These are phyloP conservation scores for Tridacna crocea DNA, from an alignment of 2,888 invertebrate genomes.

Conservation along the genomic window DNA sequence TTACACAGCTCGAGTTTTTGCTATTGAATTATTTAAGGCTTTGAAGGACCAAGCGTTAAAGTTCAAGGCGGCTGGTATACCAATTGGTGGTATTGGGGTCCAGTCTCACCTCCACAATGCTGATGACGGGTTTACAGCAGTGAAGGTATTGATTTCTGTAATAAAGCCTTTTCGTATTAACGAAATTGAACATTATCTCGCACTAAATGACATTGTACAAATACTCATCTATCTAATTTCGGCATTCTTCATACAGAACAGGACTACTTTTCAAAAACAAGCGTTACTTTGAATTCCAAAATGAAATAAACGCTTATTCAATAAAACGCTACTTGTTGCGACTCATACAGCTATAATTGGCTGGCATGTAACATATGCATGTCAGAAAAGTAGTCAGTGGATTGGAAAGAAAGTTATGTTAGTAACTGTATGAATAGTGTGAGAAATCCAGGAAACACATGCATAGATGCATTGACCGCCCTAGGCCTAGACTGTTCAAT, in stretches of 20 bases:
- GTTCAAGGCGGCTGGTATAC: constrained; percentile 55
- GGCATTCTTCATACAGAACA: background rate
- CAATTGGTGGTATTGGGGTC: constrained; percentile 63
- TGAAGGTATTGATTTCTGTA: background rate
- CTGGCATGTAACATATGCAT: too few relatives aligned
- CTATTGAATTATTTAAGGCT: constrained; percentile 33
- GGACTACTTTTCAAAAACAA: background rate
- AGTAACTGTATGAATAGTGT: too few relatives aligned
- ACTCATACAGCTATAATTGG: too few relatives aligned
- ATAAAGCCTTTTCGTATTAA: background rate
- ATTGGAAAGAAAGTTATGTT: too few relatives aligned
- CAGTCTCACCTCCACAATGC: constrained; percentile 58
- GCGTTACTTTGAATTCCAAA: too few relatives aligned
- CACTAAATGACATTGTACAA: background rate
- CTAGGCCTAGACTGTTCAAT: too few relatives aligned
- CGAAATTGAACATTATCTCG: background rate
- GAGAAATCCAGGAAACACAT: too few relatives aligned
- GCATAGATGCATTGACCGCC: too few relatives aligned
- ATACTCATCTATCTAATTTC: background rate
- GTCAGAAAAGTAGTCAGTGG: too few relatives aligned
- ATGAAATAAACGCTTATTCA: too few relatives aligned
- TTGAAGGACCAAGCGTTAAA: constrained; percentile 59
- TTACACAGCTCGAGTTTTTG: too few relatives aligned
- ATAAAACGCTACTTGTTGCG: too few relatives aligned
- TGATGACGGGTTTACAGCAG: constrained; percentile 1